phyloP scores from a whole-genome alignment of 2,113 vertebrate genomes.

The Saguinus midas region DNA sequence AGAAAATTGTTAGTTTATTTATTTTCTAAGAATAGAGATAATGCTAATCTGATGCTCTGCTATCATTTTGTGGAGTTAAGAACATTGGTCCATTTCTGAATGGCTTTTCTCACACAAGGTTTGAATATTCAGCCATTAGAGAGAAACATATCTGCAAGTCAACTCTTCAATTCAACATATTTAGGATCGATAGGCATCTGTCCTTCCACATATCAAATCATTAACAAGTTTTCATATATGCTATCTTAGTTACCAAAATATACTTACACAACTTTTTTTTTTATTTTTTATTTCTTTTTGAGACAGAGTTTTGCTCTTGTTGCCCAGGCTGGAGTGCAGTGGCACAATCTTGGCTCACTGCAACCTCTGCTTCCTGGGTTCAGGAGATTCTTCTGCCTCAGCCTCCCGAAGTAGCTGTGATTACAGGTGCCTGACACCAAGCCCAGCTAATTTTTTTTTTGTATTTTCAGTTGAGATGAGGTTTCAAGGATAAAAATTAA shows the following conservation, averaged over 20 bases:
- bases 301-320: too few species aligned
- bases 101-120: background rate
- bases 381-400: too few species aligned
- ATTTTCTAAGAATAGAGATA: background rate
- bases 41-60: background rate
- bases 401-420: too few species aligned
- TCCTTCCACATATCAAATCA: background rate
- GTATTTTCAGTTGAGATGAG: background rate
- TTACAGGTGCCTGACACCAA: too few species aligned
- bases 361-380: too few species aligned
- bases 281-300: too few species aligned
- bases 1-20: constrained; percentile 13
- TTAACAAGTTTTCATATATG: background rate
- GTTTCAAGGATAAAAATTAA: constrained; percentile 23
- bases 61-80: constrained; percentile 1
- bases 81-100: background rate
- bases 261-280: background rate
- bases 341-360: too few species aligned
- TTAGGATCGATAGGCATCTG: too few species aligned
- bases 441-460: too few species aligned
- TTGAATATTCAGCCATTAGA: background rate
- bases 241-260: background rate
- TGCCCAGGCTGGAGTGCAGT: too few species aligned
- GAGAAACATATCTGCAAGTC: background rate
- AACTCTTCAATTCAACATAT: background rate